These are phyloP conservation scores for Coilia nasus DNA, from an alignment of 2,797 vertebrate genomes.

Conservation along the genomic window DNA sequence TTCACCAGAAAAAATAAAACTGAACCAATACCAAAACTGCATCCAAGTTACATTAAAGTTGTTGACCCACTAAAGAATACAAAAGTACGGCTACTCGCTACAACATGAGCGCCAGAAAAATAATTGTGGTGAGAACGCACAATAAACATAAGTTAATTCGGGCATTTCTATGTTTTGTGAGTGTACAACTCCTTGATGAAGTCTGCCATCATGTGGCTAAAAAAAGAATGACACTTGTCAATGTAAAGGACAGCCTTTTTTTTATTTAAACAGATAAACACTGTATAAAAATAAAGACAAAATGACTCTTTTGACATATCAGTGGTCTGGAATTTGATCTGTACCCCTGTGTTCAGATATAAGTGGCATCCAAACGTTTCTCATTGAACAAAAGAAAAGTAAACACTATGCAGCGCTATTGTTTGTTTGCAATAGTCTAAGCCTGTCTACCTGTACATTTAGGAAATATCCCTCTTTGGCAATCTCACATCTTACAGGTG, in stretches of 20 bases:
- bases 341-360: constrained; percentile 7
- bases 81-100: no score
- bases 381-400: background rate
- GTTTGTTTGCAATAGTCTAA: background rate
- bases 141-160: no score
- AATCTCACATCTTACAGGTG: constrained; percentile 35
- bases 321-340: constrained; percentile 22
- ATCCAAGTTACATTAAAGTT: no score
- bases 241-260: background rate
- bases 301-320: constrained; percentile 33
- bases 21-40: no score
- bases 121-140: no score
- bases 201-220: background rate
- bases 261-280: constrained; percentile 34
- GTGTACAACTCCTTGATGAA: background rate
- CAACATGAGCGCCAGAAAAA: no score
- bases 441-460: constrained; percentile 6
- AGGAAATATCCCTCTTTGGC: constrained; percentile 37
- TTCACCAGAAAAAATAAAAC: no score
- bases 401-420: background rate
- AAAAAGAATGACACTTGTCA: background rate
- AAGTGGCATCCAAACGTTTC: background rate
- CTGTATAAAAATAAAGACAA: constrained; percentile 49
- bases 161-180: no score
- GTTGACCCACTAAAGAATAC: no score